Percentiles rank a stretch among this genome's conserved stretches.
Evolutionary conservation across 1,140 invertebrate genomes (phyloP).

Genomic region (Chrysomallon squamiferum): DNA sequence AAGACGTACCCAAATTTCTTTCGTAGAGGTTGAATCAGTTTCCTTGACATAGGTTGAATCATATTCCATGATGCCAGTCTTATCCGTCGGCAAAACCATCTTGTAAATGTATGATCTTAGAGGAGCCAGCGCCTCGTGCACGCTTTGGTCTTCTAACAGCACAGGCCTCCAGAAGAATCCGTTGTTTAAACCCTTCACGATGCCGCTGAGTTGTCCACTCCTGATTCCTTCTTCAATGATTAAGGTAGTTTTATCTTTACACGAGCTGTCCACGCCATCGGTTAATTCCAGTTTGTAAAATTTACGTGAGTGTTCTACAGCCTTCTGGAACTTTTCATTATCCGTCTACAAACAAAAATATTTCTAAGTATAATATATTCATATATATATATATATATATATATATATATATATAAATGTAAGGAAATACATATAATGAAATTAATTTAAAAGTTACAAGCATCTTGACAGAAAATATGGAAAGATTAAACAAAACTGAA

Average conservation of each 20-base stretch:
- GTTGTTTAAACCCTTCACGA: conserved; percentile 30
- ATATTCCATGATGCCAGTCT: conserved; percentile 47
- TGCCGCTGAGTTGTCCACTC: conserved; percentile 5
- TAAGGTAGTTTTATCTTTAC: conserved; percentile 33
- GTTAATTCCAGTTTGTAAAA: conserved; percentile 43
- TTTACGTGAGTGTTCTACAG: conserved; percentile 45
- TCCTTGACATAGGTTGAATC: too few relatives aligned
- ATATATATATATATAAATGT: too few relatives aligned
- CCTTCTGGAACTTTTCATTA: conserved; percentile 33
- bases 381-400: too few relatives aligned
- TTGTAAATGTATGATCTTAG: conserved; percentile 50
- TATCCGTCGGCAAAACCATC: conserved; percentile 48
- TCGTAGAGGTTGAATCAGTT: too few relatives aligned
- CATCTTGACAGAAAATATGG: too few relatives aligned
- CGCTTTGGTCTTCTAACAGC: conserved; percentile 51
- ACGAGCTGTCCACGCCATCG: conserved; percentile 16
- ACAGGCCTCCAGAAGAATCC: conserved; percentile 56
- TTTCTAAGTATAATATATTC: too few relatives aligned
- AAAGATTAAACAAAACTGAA: too few relatives aligned
- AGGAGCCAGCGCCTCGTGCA: conserved; percentile 37
- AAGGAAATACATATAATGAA: too few relatives aligned
- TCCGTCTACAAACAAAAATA: too few relatives aligned
- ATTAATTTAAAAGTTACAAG: too few relatives aligned
- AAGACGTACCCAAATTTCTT: too few relatives aligned
- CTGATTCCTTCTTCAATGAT: conserved; percentile 22